Evolutionary conservation across 2,888 invertebrate species (phyloP).

Genomic region (Melieria omissa): DNA sequence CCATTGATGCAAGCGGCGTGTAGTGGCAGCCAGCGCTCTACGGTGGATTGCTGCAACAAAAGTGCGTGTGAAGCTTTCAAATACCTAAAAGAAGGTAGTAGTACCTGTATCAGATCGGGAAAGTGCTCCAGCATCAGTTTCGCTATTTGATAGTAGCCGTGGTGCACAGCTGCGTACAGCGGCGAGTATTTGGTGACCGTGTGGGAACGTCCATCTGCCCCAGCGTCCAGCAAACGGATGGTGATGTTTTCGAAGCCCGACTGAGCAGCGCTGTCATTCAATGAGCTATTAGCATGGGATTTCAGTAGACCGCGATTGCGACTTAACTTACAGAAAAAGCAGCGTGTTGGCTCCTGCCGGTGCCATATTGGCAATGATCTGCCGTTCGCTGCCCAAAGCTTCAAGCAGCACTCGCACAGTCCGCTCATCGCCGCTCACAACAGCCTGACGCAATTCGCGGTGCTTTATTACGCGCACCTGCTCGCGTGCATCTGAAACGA

Average conservation of each 20-base stretch:
- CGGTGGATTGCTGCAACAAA: constrained; percentile 78
- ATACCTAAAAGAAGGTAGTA: not conserved
- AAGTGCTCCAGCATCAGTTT: constrained; percentile 81
- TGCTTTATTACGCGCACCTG: constrained; percentile 79
- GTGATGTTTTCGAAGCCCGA: constrained; percentile 84
- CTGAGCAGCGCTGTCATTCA: constrained; percentile 79
- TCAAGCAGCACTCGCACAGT: constrained; percentile 76
- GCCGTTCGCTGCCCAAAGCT: constrained; percentile 74
- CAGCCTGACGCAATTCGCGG: constrained; percentile 80
- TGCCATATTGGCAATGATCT: constrained; percentile 84
- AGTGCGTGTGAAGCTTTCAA: not conserved
- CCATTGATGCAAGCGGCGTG: constrained; percentile 94
- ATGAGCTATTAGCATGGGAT: not conserved
- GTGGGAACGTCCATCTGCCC: constrained; percentile 90
- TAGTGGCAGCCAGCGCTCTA: constrained; percentile 91
- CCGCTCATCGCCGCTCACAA: constrained; percentile 77
- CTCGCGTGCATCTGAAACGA: constrained; percentile 70
- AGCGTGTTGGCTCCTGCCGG: constrained; percentile 89
- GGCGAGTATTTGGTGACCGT: constrained; percentile 93
- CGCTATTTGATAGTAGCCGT: constrained; percentile 83
- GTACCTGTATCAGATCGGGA: constrained; percentile 83
- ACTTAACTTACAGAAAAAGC: constrained; percentile 80
- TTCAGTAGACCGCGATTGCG: not conserved
- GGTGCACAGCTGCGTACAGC: constrained; percentile 89
- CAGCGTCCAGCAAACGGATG: constrained; percentile 79